Evolutionary conservation across 1,140 invertebrate genomes (phyloP), one percentile per base, ranked within the genome.

Genomic region (Gryon sp.): DNA sequence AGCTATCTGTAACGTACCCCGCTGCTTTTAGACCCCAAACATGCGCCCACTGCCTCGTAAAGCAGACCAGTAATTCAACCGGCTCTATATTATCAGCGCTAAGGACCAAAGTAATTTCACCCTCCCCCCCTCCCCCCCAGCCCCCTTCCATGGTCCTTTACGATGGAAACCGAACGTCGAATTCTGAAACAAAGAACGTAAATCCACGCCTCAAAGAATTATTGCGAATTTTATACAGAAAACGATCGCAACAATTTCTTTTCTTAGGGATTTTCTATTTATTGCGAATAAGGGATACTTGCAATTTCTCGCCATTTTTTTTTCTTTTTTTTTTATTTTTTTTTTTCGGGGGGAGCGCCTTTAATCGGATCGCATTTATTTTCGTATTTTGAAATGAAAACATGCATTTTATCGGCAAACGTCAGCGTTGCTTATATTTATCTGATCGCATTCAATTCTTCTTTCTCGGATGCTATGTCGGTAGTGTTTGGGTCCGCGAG

Each of bases 1-100:
- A 80, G 80, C 86, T 84, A 87, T 88, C 82, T 81, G 81, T 87
- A 85, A 85, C 80, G 73, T 80, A 65, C 76, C 68, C 73, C 76
- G 79, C 72, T 57, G 59, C 66, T 78, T 69, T 74, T 75, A 73
- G 62, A 68, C 60, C 72, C 72, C 50, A 73, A 75, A 77, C 66
- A 75, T 75, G 63, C 63, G 15, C 55, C 68, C 69, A 52, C 69
- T 55, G 68, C 62, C 68, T 72, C 70, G 74, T 76, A 76, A 76
- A 76, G 65, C 65, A 60, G 74, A 69, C 74, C 74, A 76, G 74
- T 76, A 76, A 76, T 76, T 76, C 74, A 76, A 69, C 65, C 60
- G 60, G 75, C 53, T 68, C 76, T 75, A 68, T 72, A 80, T 80
- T 80, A 80, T 76, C 79, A 75, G 66, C 62, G 65, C 72, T 78